Base-by-base conservation (phyloP, 2,888 invertebrate species). In the Lamellibrachia columna region DNA sequence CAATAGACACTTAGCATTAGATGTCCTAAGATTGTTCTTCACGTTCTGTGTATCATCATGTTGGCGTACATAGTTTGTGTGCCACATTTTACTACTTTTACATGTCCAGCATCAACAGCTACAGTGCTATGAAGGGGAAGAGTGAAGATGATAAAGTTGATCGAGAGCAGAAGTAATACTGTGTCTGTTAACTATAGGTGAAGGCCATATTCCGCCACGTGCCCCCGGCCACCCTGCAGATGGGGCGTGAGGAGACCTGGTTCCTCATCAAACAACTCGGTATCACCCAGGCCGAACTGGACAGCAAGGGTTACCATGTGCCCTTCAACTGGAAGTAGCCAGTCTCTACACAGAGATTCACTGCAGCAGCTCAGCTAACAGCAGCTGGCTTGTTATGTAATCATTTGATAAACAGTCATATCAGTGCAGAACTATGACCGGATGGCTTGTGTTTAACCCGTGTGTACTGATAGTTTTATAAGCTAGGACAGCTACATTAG, bases 241-340 rank as follows among this genome's bases (percentile, higher is more conserved):
- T 22, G 22, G 75, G 75, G n/a, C 75, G 75, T 11, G 75, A 75
- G 6, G 75, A 15, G 75, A 75, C 75, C 3, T 75, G 75, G 75
- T 75, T 75, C 75, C 75, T 75, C 22, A 75, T 75, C 75, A 75
- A 75, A 15, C 75, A 75, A 75, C 75, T 75, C 22, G 0, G n/a
- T 1, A 2, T 75, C 22, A 75, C 75, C 3, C 75, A 75, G 75
- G 75, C 15, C 6, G 75, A 75, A 75, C 15, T 75, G 75, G 75
- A 75, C 75, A 11, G 22, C n/a, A 75, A 75, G 22, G 75, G 75
- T 22, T 75, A 75, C 75, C 75, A 75, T n/a, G 22, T 75, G 22
- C 75, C 75, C 75, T 75, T 75, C 75, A 75, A 75, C 75, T 75
- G 75, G 75, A 75, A 75, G 75, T 75, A 75, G 22, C 75, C 22